Evolutionary conservation across 2,797 vertebrate genomes (phyloP).

Genomic region (Ciconia nigra): DNA sequence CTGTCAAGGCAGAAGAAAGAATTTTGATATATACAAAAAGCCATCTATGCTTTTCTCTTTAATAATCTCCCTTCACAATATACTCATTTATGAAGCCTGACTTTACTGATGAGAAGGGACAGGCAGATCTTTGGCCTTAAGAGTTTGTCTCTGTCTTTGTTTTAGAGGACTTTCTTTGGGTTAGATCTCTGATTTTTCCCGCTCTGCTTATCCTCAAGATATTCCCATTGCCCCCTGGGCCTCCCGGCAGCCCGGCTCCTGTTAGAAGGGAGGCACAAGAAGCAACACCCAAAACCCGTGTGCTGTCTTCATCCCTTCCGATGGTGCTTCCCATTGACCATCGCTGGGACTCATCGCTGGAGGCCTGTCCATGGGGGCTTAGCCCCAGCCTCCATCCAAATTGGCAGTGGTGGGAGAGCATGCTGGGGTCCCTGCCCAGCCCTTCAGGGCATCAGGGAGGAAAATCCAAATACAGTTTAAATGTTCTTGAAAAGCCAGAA

Average conservation of each 20-base stretch:
- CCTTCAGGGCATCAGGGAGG: fast-evolving
- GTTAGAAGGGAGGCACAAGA: background rate
- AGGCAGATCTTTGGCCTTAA: slow-evolving; percentile 71
- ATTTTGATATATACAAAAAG: slow-evolving; percentile 64
- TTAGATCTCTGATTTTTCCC: slow-evolving; percentile 38
- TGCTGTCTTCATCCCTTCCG: background rate
- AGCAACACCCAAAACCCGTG: background rate
- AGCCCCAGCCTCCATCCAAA: background rate
- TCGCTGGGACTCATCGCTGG: fast-evolving
- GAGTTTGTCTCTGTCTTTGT: slow-evolving; percentile 49
- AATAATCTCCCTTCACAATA: slow-evolving; percentile 62
- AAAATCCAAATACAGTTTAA: background rate
- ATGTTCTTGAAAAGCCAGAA: background rate
- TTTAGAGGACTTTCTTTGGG: slow-evolving; percentile 43
- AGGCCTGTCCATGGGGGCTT: background rate
- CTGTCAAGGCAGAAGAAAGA: slow-evolving; percentile 57
- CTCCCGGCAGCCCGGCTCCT: background rate
- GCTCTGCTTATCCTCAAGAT: background rate
- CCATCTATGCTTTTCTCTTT: slow-evolving; percentile 58
- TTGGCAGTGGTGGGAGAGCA: fast-evolving
- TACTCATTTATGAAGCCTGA: slow-evolving; percentile 69
- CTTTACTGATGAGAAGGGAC: slow-evolving; percentile 70
- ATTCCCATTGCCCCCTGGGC: background rate
- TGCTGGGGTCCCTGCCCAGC: background rate
- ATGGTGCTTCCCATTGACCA: background rate